phyloP scores from a whole-genome alignment of 2,888 invertebrate species.

The Vandiemenella viatica region DNA sequence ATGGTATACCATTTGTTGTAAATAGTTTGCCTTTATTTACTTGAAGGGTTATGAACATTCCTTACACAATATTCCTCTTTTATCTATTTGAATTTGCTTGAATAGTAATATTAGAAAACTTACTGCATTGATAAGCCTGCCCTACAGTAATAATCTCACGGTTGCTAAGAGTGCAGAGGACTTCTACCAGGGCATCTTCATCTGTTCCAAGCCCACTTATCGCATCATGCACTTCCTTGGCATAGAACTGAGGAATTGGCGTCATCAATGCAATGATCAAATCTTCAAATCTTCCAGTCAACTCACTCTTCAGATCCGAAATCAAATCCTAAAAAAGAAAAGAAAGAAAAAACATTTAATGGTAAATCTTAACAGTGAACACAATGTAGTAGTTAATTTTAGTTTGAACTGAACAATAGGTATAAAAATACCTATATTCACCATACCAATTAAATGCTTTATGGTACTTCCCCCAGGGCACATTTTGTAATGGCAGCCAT shows the following conservation, averaged over 20 bases:
- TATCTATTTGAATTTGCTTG: no score
- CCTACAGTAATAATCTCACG: slow-evolving; percentile 66
- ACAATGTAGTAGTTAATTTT: no score
- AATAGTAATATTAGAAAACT: no score
- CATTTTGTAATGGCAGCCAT: no score
- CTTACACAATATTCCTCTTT: no score
- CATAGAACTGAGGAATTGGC: slow-evolving; percentile 69
- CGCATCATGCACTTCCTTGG: slow-evolving; percentile 68
- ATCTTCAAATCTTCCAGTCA: slow-evolving; percentile 77
- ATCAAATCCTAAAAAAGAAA: slow-evolving; percentile 35
- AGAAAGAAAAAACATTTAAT: slow-evolving; percentile 6
- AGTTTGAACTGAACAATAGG: no score
- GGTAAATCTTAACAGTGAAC: background rate
- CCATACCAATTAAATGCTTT: no score
- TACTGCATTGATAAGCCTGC: slow-evolving; percentile 59
- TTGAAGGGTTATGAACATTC: no score
- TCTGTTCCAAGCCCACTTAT: slow-evolving; percentile 72
- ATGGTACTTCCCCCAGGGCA: no score
- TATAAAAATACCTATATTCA: no score
- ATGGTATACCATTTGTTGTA: no score
- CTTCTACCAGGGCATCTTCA: slow-evolving; percentile 74
- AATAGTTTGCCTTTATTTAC: no score
- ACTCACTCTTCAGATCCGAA: slow-evolving; percentile 73
- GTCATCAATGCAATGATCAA: slow-evolving; percentile 70
- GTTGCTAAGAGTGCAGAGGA: slow-evolving; percentile 76